phyloP scores from a whole-genome alignment of 2,797 vertebrate genomes.

The Tangara arthus region DNA sequence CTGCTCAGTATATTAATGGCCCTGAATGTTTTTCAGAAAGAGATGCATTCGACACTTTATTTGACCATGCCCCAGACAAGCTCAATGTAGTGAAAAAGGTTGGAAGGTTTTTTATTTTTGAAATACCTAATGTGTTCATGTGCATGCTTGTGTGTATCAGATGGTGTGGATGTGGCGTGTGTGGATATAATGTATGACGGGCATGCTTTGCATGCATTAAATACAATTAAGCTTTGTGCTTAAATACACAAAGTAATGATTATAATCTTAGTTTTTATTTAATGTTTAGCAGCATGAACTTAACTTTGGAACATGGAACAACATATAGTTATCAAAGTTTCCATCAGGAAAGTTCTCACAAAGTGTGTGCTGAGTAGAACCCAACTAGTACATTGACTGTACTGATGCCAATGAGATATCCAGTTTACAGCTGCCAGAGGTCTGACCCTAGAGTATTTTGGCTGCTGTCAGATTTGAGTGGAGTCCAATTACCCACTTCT shows the following conservation, averaged over 20 bases:
- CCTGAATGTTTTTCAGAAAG: conserved; percentile 82
- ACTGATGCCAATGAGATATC: background rate
- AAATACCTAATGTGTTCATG: background rate
- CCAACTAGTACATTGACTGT: background rate
- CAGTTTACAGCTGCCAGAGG: background rate
- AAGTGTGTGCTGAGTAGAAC: background rate
- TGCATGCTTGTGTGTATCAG: background rate
- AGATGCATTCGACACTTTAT: conserved; percentile 95
- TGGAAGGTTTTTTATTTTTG: background rate
- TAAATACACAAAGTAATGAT: background rate
- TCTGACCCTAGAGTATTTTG: background rate
- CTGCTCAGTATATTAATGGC: background rate
- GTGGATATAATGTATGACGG: background rate
- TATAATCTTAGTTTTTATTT: background rate
- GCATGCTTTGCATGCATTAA: background rate
- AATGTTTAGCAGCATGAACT: background rate
- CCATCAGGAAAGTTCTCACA: background rate
- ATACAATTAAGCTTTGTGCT: background rate
- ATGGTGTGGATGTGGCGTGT: background rate
- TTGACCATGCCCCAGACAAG: conserved; percentile 96
- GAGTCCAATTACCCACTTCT: background rate
- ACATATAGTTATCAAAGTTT: background rate
- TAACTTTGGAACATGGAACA: background rate
- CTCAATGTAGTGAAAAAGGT: conserved; percentile 98
- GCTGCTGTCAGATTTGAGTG: background rate